Base-by-base conservation (phyloP, 2,797 vertebrate genomes). In the Lacerta viridis region DNA sequence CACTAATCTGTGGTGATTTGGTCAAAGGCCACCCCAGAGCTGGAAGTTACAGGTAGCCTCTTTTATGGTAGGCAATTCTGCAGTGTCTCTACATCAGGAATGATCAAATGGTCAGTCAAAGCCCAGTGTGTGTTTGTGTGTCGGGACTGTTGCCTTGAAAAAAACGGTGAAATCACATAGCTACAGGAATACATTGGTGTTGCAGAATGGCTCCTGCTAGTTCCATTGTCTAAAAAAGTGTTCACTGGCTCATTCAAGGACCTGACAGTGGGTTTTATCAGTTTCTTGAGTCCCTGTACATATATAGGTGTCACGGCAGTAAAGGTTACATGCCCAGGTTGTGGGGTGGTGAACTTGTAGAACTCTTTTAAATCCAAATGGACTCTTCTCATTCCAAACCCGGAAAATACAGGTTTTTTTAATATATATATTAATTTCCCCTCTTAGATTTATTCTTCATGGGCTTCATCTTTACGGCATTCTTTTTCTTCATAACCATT, bases 401-500 rank as follows among this genome's bases (percentile, higher is more conserved):
- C 1, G 10, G 71, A 9, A 46, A 64, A 15, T n/a, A 68, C 79
- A 20, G 13, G n/a, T n/a, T 43, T 29, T 87, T n/a, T 5, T 43
- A 27, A 59, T 10, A 39, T 15, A 84, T 23, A 61, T 55, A 55
- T 55, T 55, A 89, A 79, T 39, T 68, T 80, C 72, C 72, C 36
- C 80, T 33, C 46, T 36, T 86, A 99, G 98, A 98, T 94, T 94
- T 99, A 84, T 98, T 99, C 92, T 99, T 98, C 92, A 98, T 98
- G 96, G 98, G 98, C 3, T 99, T 99, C 89, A 96, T 98, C 91
- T 97, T 99, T 0, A 5, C 93, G 0, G 97, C 97, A 0, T 98
- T 98, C 84, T 94, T 98, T 95, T 98, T 98, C 95, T 99, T 99
- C 5, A 93, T 99, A 61, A 92, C 98, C 79, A 96, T 99, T 94